phyloP scores from a whole-genome alignment of 2,797 vertebrate species.

The Gallinago stenura region DNA sequence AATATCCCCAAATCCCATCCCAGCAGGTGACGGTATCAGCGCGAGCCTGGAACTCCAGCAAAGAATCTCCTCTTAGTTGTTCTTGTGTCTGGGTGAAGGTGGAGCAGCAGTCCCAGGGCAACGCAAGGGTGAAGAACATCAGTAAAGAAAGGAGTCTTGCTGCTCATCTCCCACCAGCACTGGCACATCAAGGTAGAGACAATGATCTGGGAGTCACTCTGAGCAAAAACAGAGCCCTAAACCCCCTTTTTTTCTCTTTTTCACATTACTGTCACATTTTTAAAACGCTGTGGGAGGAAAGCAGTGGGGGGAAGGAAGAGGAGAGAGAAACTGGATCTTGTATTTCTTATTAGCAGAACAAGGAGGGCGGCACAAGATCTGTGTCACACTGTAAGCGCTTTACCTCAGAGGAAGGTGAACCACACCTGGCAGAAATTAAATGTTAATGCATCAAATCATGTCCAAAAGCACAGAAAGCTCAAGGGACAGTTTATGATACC shows the following conservation, averaged over 20 bases:
- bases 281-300: constrained; percentile 22
- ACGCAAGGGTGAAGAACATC: neutral
- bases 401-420: constrained; percentile 29
- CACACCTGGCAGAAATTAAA: constrained; percentile 49
- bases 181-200: neutral
- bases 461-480: constrained; percentile 28
- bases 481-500: constrained; percentile 1
- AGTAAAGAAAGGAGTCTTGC: neutral
- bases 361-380: neutral
- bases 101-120: neutral
- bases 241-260: neutral
- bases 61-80: neutral
- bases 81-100: neutral
- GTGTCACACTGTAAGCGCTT: neutral
- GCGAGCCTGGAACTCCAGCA: neutral
- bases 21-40: neutral
- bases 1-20: neutral
- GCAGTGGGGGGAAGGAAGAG: neutral
- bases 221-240: neutral
- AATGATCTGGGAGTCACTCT: neutral
- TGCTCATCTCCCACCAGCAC: neutral
- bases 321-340: constrained; percentile 36
- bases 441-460: constrained; percentile 47
- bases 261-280: constrained; percentile 17
- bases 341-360: constrained; percentile 6